These are phyloP conservation scores for Seira musarum DNA, from an alignment of 2,888 invertebrate species.

Conservation along the genomic window DNA sequence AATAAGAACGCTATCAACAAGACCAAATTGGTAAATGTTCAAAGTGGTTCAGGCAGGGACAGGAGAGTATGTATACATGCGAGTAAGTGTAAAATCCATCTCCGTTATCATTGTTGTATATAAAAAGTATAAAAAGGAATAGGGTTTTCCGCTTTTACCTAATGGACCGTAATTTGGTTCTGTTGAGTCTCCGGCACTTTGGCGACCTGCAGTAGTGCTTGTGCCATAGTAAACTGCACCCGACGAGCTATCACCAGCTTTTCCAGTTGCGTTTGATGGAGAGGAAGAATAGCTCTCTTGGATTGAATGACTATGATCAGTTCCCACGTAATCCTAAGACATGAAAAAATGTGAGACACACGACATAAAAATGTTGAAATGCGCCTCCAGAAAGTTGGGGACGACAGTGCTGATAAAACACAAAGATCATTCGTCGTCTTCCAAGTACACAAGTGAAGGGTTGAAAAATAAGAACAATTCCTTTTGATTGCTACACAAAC, in stretches of 20 bases:
- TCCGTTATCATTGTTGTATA: too few relatives aligned
- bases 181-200: slow-evolving; percentile 63
- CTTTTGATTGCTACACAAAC: slow-evolving; percentile 6
- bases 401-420: slow-evolving; percentile 2
- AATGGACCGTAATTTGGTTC: slow-evolving; percentile 67
- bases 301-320: slow-evolving; percentile 59
- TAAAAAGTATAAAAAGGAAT: too few relatives aligned
- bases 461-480: too few relatives aligned
- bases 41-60: too few relatives aligned
- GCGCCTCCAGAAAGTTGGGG: neutral
- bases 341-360: slow-evolving; percentile 42
- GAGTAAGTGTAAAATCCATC: too few relatives aligned
- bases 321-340: slow-evolving; percentile 64
- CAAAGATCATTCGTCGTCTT: too few relatives aligned
- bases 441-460: too few relatives aligned
- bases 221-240: slow-evolving; percentile 31
- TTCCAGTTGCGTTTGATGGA: slow-evolving; percentile 18
- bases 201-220: slow-evolving; percentile 54
- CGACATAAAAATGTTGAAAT: slow-evolving; percentile 27
- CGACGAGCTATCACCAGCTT: slow-evolving; percentile 38
- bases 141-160: slow-evolving; percentile 57
- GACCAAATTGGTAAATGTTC: too few relatives aligned
- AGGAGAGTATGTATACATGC: too few relatives aligned
- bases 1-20: too few relatives aligned
- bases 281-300: slow-evolving; percentile 19